These are phyloP conservation scores for Psittacara wagleri DNA, from an alignment of 2,113 vertebrate genomes.

Conservation along the genomic window DNA sequence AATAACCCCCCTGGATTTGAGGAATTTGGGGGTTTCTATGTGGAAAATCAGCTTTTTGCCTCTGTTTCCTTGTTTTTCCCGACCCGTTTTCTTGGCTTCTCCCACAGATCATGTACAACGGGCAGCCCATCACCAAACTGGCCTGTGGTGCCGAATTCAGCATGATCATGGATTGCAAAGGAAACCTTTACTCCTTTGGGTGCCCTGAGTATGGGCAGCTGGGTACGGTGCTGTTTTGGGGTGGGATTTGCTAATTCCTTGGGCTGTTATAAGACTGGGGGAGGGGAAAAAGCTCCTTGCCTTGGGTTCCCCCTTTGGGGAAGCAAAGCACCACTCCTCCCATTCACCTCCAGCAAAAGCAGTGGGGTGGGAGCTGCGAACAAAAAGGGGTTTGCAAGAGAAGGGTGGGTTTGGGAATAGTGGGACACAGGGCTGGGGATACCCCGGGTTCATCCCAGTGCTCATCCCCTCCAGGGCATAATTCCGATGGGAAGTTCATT, in stretches of 20 bases:
- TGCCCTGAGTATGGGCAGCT: slow-evolving; percentile 96
- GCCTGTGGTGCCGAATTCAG: slow-evolving; percentile 96
- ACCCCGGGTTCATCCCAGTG: fast-evolving
- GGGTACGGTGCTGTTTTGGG: slow-evolving; percentile 71
- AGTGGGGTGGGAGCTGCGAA: fast-evolving
- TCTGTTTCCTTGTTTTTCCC: not conserved
- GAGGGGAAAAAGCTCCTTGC: fast-evolving
- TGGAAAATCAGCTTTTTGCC: not conserved
- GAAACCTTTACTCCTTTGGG: slow-evolving; percentile 95
- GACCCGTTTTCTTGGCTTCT: not conserved
- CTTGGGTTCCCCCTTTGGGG: not conserved
- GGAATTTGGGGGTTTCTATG: not conserved
- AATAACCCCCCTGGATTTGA: not conserved
- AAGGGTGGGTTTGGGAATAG: not conserved
- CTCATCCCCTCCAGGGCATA: slow-evolving; percentile 80
- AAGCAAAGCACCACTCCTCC: not conserved
- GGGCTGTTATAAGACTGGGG: fast-evolving
- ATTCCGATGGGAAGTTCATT: slow-evolving; percentile 95
- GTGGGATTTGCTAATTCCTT: not conserved
- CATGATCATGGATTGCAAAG: slow-evolving; percentile 98
- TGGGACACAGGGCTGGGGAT: fast-evolving
- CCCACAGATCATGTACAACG: slow-evolving; percentile 92
- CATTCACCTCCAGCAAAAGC: not conserved
- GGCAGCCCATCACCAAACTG: slow-evolving; percentile 94
- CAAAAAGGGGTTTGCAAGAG: fast-evolving